These are phyloP conservation scores for Anomalospiza imberbis DNA, from an alignment of 2,797 vertebrate genomes.

Conservation along the genomic window DNA sequence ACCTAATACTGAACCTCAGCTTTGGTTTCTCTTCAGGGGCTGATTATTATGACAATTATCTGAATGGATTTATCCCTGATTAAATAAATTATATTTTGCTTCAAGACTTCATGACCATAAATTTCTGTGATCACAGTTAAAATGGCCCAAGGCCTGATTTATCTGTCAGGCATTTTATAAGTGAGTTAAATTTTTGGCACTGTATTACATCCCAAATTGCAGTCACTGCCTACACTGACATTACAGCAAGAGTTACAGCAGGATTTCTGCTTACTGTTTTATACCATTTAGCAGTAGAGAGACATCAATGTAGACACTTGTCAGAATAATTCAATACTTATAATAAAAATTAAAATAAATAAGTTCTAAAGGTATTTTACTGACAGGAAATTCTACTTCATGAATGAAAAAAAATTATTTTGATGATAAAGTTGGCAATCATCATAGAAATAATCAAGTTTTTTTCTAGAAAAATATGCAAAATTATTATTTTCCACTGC, in stretches of 20 bases:
- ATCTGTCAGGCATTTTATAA: background rate
- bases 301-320: background rate
- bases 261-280: background rate
- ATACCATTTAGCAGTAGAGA: background rate
- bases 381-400: background rate
- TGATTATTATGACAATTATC: background rate
- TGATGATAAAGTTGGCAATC: background rate
- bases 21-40: background rate
- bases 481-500: background rate
- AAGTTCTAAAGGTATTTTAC: background rate
- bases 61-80: background rate
- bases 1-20: background rate
- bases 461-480: background rate
- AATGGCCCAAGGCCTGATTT: background rate
- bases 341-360: background rate
- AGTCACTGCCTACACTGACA: background rate
- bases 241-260: background rate
- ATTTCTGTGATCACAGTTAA: background rate
- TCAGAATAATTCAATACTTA: background rate
- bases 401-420: background rate
- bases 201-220: background rate
- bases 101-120: background rate
- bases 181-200: background rate
- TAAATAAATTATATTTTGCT: background rate
- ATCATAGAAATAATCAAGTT: background rate